A percentile compares a stretch with the other conserved stretches of the same genome.
phyloP scores from a whole-genome alignment of 2,113 vertebrate genomes.

The Petroica traversi region DNA sequence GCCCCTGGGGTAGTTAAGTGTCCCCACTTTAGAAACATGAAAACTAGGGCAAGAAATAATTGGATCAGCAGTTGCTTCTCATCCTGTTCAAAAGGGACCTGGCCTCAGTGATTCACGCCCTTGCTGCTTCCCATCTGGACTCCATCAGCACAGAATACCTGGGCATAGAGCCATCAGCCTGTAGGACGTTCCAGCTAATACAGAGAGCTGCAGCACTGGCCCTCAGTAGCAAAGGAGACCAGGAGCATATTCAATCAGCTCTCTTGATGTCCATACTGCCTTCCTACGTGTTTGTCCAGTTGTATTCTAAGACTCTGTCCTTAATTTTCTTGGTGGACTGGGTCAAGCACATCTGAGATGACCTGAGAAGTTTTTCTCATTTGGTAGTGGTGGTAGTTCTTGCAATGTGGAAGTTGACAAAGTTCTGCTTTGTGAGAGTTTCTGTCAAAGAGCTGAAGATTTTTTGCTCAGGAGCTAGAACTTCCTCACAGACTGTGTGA shows the following conservation, averaged over 20 bases:
- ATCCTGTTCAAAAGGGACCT: conserved; percentile 40
- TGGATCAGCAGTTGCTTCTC: conserved; percentile 33
- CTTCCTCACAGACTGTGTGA: neutral
- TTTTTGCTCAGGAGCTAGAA: neutral
- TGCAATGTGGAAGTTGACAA: neutral
- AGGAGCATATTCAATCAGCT: neutral
- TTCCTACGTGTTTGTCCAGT: neutral
- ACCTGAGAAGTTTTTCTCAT: neutral
- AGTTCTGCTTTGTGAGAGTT: neutral
- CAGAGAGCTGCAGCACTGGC: neutral
- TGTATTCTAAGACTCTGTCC: neutral
- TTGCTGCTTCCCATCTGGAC: conserved; percentile 57
- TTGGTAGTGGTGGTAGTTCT: too few species aligned
- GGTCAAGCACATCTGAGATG: neutral
- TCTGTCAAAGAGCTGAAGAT: neutral
- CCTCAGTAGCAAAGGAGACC: neutral
- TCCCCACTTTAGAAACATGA: neutral
- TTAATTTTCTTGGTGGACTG: neutral
- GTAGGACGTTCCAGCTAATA: conserved; percentile 24
- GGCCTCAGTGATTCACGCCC: conserved; percentile 51
- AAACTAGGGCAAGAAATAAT: conserved; percentile 57
- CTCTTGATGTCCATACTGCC: neutral
- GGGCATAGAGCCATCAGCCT: conserved; percentile 48
- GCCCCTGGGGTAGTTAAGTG: neutral
- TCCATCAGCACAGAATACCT: conserved; percentile 35